Base-by-base conservation (phyloP, 2,888 invertebrate species). In the Gymnoscelis rufifasciata region DNA sequence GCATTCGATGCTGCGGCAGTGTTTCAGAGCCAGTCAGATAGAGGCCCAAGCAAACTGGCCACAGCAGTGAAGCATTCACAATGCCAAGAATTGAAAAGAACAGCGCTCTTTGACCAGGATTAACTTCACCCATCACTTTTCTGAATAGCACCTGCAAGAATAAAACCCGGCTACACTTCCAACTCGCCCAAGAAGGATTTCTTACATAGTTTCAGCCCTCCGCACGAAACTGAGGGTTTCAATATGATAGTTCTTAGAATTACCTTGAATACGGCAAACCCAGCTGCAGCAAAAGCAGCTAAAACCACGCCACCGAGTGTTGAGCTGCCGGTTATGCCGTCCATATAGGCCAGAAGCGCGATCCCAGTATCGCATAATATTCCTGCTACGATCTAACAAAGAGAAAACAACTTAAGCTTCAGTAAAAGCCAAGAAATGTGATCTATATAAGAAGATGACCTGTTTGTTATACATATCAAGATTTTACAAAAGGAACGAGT, bases 361-460 rank as follows among this genome's bases (percentile, higher is more conserved):
- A 97, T 96, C 27, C 97, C 97, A 14, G 97, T 97, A 78, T 97
- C 97, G 80, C 97, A 96, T 56, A 97, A 88, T 68, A 97, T 97
- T 66, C 97, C 95, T 62, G 97, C 97, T 68, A 97, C 95, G 72
- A 97, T 97, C 97, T 97, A 77, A 31, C 12, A 12, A n/a, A n/a
- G 10, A 13, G n/a, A 15, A 33, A 30, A 30, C 6, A 7, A n/a
- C n/a, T n/a, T n/a, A n/a, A n/a, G n/a, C n/a, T n/a, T n/a, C n/a
- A n/a, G n/a, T n/a, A n/a, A n/a, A n/a, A n/a, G n/a, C n/a, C n/a
- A n/a, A n/a, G n/a, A n/a, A n/a, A n/a, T n/a, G n/a, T n/a, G n/a
- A n/a, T n/a, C n/a, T n/a, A n/a, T n/a, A n/a, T n/a, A n/a, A n/a
- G n/a, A n/a, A n/a, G n/a, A n/a, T n/a, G n/a, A n/a, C n/a, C n/a